Evolutionary conservation across 2,113 vertebrate species (phyloP).

Genomic region (Seriola dumerili): DNA sequence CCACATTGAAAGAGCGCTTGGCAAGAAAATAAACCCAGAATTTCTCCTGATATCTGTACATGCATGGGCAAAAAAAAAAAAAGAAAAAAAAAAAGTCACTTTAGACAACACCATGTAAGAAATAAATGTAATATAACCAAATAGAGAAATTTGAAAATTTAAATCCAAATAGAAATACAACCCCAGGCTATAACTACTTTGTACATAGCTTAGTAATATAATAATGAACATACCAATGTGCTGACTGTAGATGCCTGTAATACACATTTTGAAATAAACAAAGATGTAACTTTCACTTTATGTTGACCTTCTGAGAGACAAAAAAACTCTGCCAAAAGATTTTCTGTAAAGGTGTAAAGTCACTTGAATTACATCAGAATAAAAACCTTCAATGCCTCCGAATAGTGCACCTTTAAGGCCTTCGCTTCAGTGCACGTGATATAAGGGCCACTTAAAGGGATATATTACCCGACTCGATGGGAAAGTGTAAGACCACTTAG

Average conservation of each 20-base stretch:
- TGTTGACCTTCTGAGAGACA: not conserved
- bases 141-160: no score
- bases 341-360: conserved; percentile 13
- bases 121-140: not conserved
- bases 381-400: conserved; percentile 41
- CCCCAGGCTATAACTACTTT: not conserved
- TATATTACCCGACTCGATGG: conserved; percentile 46
- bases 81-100: no score
- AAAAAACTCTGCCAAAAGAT: not conserved
- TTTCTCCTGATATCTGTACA: not conserved
- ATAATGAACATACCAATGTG: not conserved
- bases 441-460: conserved; percentile 69
- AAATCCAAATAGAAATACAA: not conserved
- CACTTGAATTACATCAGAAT: not conserved
- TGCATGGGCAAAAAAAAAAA: not conserved
- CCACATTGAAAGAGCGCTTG: not conserved
- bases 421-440: conserved; percentile 46
- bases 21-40: not conserved
- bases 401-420: conserved; percentile 57
- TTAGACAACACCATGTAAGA: not conserved
- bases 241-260: not conserved
- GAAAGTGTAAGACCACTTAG: conserved; percentile 58
- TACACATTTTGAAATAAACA: not conserved
- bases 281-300: not conserved
- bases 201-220: not conserved